Percentiles rank a stretch among this genome's conserved stretches.
These are phyloP conservation scores for Laterallus jamaicensis DNA, from an alignment of 2,113 vertebrate species.

Conservation along the genomic window DNA sequence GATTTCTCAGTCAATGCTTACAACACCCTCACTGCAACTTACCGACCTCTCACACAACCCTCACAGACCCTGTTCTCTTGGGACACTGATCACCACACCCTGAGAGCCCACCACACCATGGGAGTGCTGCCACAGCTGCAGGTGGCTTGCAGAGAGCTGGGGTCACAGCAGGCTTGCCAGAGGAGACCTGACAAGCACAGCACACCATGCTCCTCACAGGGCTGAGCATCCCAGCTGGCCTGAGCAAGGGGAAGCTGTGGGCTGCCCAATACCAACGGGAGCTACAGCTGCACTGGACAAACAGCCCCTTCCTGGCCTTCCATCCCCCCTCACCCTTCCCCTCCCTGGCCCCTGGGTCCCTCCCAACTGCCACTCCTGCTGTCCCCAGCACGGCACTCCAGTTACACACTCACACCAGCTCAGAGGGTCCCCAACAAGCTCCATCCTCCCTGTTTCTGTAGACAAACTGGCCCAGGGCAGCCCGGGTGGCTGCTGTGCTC, in stretches of 20 bases:
- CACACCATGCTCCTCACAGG: rapidly evolving
- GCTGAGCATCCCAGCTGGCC: rapidly evolving
- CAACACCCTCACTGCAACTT: neutral
- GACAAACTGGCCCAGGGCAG: neutral
- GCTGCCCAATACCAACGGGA: neutral
- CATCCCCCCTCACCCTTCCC: neutral
- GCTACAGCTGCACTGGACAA: neutral
- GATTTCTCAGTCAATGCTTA: neutral
- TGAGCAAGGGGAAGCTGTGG: neutral
- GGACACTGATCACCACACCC: neutral
- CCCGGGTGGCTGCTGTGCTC: no score
- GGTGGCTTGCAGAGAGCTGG: neutral
- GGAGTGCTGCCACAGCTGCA: neutral
- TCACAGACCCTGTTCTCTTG: neutral
- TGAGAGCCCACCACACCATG: neutral
- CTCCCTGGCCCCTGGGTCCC: neutral
- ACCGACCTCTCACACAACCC: neutral
- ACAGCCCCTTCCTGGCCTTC: neutral
- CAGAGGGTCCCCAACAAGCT: neutral
- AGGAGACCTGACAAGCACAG: neutral
- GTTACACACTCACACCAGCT: neutral
- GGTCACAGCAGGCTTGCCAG: neutral
- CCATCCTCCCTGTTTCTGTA: neutral
- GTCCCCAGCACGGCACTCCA: neutral
- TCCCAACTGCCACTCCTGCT: neutral